Percentiles rank a stretch among this genome's conserved stretches.
phyloP scores from a whole-genome alignment of 2,113 vertebrate species.

The Ailuropoda melanoleuca region DNA sequence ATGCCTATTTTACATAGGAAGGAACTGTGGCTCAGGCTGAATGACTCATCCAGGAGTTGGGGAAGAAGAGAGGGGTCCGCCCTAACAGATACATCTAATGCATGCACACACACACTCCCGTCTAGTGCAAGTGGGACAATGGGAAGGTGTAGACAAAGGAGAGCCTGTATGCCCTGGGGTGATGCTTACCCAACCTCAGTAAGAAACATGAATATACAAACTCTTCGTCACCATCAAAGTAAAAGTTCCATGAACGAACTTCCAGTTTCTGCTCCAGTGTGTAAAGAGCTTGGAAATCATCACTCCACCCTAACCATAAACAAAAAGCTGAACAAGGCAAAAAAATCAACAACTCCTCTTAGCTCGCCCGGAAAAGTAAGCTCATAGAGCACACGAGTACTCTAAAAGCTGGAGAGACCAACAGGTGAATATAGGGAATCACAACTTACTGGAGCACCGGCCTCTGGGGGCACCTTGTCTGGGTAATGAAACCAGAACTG shows the following conservation, averaged over 20 bases:
- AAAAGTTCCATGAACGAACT: neutral
- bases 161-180: neutral
- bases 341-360: neutral
- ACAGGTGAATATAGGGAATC: neutral
- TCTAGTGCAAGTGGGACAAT: neutral
- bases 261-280: neutral
- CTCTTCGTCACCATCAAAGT: neutral
- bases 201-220: neutral
- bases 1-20: neutral
- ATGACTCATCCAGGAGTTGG: neutral
- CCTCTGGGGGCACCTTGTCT: accelerated
- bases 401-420: neutral
- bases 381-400: neutral
- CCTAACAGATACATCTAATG: neutral
- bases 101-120: too few relatives aligned
- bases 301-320: neutral
- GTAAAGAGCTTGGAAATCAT: neutral
- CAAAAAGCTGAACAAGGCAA: neutral
- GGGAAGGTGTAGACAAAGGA: neutral
- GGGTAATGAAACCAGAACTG: neutral
- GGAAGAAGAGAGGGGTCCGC: neutral
- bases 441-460: too few relatives aligned
- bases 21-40: neutral
- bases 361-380: neutral
- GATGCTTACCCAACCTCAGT: neutral